Evolutionary conservation across 2,888 invertebrate species (phyloP), one percentile per base, ranked within the genome.

Genomic region (Bombyx huttoni): DNA sequence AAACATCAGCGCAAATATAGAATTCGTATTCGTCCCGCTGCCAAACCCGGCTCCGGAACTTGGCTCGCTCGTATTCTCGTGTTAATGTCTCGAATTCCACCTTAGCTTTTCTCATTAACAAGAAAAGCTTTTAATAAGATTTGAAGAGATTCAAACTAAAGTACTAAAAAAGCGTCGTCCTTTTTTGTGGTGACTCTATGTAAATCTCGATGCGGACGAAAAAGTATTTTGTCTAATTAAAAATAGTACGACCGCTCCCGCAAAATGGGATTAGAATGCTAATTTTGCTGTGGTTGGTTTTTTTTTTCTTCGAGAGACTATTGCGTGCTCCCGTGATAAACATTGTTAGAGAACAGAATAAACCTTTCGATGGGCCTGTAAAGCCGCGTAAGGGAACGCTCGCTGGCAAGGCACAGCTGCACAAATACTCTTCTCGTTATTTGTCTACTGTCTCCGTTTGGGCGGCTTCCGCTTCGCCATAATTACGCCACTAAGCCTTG

Each of bases 91-190:
- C 67, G 64, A 67, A 64, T 70, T 65, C 64, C 67, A 56, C 64
- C 73, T 73, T 74, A 68, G 66, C 67, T 63, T 74, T 77, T 75
- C 80, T 85, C 79, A 84, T 84, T 83, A 82, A 81, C 75, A 78
- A 70, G 62, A 61, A 78, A 83, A 81, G 75, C 81, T 81, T 81
- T 81, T 77, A 79, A 78, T 79, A 73, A 80, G 77, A 79, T 78
- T 80, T 79, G 81, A 82, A 81, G 73, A 78, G 77, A 81, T 80
- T 81, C 74, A 75, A 81, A 81, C 78, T 78, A 80, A 81, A 81
- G 76, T 81, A 78, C 77, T 70, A 70, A 78, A 81, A 81, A 79
- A 78, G 69, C 78, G 73, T 78, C 76, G 72, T 24, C 80, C 74
- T 71, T 78, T 82, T 81, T 81, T 84, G 79, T 75, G 80, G 81